Evolutionary conservation across 2,113 vertebrate species (phyloP), one percentile per base, ranked within the genome.

Genomic region (Phainopepla nitens): DNA sequence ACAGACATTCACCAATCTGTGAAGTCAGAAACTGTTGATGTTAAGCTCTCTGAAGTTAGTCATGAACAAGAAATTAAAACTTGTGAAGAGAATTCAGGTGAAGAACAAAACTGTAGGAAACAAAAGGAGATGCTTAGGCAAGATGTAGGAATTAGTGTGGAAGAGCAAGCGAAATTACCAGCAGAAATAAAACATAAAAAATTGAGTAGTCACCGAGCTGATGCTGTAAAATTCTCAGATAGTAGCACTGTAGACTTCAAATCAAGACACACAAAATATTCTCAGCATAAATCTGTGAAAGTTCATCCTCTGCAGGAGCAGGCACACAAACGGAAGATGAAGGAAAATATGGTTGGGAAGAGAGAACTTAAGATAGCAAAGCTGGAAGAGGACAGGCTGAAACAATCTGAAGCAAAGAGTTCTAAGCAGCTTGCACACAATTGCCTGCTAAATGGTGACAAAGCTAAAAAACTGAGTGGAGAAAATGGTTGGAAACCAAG

Each of bases 281-380:
- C 47, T 41, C 88, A 58, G 4, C 82, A 88, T 80, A 97, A 91
- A 60, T 56, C 82, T 70, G 3, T 41, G 15, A 95, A 94, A 96
- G 58, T 73, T 47, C 50, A 96, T 29, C 49, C 91, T 21, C 42
- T 92, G 6, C 94, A 96, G 60, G 98, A 98, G 18, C 97, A 90
- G 81, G 66, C 95, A 3, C 82, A 89, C 65, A 98, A 95, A 69
- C 84, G 92, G 39, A 98, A 97, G 31, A 71, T 82, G 41, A 97
- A 95, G 44, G 95, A 97, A 61, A 75, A 72, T 71, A 33, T 68
- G 27, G 23, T 60, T 41, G 79, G 81, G 29, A 93, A 60, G 41
- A 84, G 44, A 60, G 69, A 70, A 27, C 16, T 85, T 35, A 96
- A 94, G 66, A 97, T 96, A 88, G 51, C 14, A 78, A 95, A 42